phyloP scores from a whole-genome alignment of 2,113 vertebrate genomes.

The Mus spicilegus region DNA sequence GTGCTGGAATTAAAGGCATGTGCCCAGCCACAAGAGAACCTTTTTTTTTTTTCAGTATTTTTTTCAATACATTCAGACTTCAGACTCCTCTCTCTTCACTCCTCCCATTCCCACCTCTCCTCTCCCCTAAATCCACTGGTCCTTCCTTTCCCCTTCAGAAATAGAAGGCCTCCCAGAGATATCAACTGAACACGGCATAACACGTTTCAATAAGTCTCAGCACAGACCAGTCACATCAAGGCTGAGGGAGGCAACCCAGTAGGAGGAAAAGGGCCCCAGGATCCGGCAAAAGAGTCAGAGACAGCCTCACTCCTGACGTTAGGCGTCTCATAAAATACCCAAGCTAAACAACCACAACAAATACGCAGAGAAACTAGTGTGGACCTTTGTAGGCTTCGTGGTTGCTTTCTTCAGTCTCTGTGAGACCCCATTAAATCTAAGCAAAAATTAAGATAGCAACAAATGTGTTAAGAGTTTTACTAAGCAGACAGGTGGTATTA shows the following conservation, averaged over 20 bases:
- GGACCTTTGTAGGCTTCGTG: no score
- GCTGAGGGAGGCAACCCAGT: neutral
- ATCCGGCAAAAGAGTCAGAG: neutral
- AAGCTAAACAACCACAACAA: neutral
- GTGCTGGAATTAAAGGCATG: neutral
- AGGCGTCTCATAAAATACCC: neutral
- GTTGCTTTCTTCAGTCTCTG: neutral
- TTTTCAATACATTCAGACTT: neutral
- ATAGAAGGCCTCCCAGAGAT: neutral
- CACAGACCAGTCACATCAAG: neutral
- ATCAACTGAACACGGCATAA: neutral
- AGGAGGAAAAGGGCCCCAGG: neutral
- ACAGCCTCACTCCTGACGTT: neutral
- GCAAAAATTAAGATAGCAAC: neutral
- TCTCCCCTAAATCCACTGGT: neutral
- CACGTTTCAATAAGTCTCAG: neutral
- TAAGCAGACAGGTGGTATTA: neutral
- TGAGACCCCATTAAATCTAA: neutral
- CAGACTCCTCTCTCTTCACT: neutral
- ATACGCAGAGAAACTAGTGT: neutral
- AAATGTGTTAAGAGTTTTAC: neutral
- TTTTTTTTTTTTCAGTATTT: neutral
- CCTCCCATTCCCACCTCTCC: neutral
- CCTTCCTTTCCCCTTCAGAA: neutral
- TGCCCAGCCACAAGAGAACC: neutral